These are phyloP conservation scores for Bergia puertoricense DNA, from an alignment of 92 coral and sea anemone genomes.

Conservation along the genomic window DNA sequence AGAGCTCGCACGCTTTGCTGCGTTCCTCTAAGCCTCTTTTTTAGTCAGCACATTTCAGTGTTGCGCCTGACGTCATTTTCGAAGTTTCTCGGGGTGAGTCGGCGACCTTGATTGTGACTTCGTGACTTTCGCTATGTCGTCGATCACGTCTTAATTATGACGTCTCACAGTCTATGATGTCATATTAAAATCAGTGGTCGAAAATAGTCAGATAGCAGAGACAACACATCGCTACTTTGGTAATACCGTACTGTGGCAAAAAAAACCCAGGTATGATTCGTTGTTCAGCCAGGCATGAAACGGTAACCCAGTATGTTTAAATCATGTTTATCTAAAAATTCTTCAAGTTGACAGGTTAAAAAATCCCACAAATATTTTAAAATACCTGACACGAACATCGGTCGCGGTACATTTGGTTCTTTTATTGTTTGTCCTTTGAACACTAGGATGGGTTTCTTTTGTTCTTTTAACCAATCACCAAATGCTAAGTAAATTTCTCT, in stretches of 20 bases:
- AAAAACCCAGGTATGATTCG: not conserved
- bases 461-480: slow-evolving; percentile 73
- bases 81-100: too few species aligned
- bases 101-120: not conserved
- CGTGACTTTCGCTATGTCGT: slow-evolving; percentile 12
- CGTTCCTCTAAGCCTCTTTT: too few species aligned
- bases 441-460: slow-evolving; percentile 65
- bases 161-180: slow-evolving; percentile 26
- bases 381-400: too few species aligned
- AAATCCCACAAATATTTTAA: not conserved
- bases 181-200: not conserved
- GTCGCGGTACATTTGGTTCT: not conserved
- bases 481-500: not conserved
- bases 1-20: too few species aligned
- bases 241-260: not conserved
- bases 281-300: not conserved
- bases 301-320: too few species aligned
- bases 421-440: slow-evolving; percentile 1
- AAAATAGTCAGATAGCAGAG: not conserved
- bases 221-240: not conserved
- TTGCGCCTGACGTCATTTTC: too few species aligned
- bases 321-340: not conserved
- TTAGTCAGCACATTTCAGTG: too few species aligned
- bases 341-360: too few species aligned
- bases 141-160: slow-evolving; percentile 27